Base-by-base conservation (phyloP, 2,113 vertebrate genomes). In the Puntigrus tetrazona region DNA sequence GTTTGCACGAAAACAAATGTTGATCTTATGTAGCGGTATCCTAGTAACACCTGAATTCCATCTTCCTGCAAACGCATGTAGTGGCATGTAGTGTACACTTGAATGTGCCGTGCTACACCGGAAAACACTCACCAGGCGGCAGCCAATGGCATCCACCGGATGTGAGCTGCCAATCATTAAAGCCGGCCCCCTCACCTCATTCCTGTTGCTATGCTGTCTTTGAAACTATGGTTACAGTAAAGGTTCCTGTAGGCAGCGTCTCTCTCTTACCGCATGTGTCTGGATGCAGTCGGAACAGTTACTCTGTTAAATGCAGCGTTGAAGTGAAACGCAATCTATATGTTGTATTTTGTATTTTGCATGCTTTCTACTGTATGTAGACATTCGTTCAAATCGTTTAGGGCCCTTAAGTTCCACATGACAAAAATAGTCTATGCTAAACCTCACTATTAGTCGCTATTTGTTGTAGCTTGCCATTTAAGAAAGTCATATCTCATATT, bases 181-280 rank as follows among this genome's bases (percentile, higher is more conserved):
- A 86, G 41, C 89, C 89, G 34, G 74, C 89, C 89, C 86, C 84
- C 89, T 87, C 84, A 86, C 86, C 87, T 83, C 88, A 87, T 88
- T 87, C 87, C 84, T 90, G 89, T 90, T 90, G 89, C 89, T 90
- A 88, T 88, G 87, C 87, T 85, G 87, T 86, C 82, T 86, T 90
- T 90, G 89, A 90, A 88, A 90, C 89, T 90, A 88, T 90, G 89
- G 89, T 87, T 88, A 87, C 86, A 72, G 70, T 87, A 87, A 88
- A 90, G 87, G 87, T 86, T 81, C 86, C 86, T 87, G 84, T 87
- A 85, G 82, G 86, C 84, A 87, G 82, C 61, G 50, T 76, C 59
- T 69, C 41, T 86, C 47, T 59, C 45, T 76, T 70, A 47, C 59
- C 43, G 84, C n/a, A 85, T 88, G 73, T 78, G 20, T 87, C 43